Conservation (phyloP, 1,140 invertebrate genomes). For the Lepidurus packardi region DNA sequence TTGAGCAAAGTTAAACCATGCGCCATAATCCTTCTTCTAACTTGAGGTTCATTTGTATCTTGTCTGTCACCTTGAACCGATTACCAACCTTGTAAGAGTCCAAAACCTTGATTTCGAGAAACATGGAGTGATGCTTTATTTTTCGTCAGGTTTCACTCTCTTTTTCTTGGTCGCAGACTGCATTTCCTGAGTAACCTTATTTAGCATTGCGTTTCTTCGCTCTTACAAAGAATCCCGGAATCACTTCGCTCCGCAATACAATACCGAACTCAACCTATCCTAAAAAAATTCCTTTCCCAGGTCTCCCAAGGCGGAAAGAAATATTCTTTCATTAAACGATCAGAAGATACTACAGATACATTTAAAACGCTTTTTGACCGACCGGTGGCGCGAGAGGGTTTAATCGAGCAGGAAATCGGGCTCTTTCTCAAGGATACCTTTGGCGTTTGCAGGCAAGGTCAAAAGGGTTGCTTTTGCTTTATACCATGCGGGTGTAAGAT, state of each 20-base stretch:
- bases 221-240: neutral
- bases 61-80: neutral
- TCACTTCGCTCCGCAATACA: neutral
- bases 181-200: neutral
- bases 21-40: neutral
- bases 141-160: neutral
- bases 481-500: neutral
- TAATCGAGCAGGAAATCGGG: neutral
- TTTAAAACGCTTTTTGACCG: neutral
- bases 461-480: neutral
- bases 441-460: neutral
- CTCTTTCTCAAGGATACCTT: neutral
- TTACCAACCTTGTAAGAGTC: constrained; percentile 1
- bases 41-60: neutral
- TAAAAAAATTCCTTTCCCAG: neutral
- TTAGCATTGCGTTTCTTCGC: neutral
- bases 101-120: neutral
- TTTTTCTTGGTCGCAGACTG: neutral
- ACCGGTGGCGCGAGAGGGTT: neutral
- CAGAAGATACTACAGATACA: neutral
- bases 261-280: neutral
- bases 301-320: neutral
- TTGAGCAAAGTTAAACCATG: neutral
- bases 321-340: neutral
- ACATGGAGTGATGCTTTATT: neutral